phyloP scores from a whole-genome alignment of 2,797 vertebrate species.

The Dallia pectoralis region DNA sequence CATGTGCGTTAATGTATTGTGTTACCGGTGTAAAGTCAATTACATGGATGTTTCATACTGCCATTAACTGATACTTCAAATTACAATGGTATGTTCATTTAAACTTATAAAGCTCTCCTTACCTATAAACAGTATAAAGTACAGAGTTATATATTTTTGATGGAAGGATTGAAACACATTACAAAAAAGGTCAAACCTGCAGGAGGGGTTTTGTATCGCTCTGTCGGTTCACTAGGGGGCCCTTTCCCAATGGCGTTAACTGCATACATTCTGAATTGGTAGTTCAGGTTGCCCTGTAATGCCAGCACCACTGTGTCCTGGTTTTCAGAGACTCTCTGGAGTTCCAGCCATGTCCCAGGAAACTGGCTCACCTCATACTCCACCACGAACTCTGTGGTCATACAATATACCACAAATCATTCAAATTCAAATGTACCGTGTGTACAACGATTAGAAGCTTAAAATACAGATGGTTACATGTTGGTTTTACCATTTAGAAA shows the following conservation, averaged over 20 bases:
- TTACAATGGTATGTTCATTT: background rate
- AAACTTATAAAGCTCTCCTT: background rate
- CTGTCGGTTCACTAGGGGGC: conserved; percentile 79
- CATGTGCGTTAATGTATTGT: background rate
- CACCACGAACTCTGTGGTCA: conserved; percentile 80
- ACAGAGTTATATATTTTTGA: conserved; percentile 12
- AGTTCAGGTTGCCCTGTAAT: conserved; percentile 81
- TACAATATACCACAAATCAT: conserved; percentile 16
- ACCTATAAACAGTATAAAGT: background rate
- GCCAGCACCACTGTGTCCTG: conserved; percentile 71
- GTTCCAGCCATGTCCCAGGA: conserved; percentile 81
- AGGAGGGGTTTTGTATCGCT: conserved; percentile 80
- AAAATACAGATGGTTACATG: too few species aligned
- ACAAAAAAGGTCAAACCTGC: conserved; percentile 73
- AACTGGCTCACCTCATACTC: conserved; percentile 87
- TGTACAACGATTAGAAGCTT: background rate
- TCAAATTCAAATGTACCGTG: background rate
- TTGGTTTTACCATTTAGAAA: too few species aligned
- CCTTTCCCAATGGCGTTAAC: conserved; percentile 85
- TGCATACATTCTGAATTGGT: conserved; percentile 87
- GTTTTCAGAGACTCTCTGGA: conserved; percentile 73
- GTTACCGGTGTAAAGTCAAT: background rate
- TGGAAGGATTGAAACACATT: conserved; percentile 23
- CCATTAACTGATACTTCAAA: background rate
- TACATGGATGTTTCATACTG: background rate